phyloP scores from a whole-genome alignment of 92 coral and sea anemone genomes.

The Heteractis magnifica region DNA sequence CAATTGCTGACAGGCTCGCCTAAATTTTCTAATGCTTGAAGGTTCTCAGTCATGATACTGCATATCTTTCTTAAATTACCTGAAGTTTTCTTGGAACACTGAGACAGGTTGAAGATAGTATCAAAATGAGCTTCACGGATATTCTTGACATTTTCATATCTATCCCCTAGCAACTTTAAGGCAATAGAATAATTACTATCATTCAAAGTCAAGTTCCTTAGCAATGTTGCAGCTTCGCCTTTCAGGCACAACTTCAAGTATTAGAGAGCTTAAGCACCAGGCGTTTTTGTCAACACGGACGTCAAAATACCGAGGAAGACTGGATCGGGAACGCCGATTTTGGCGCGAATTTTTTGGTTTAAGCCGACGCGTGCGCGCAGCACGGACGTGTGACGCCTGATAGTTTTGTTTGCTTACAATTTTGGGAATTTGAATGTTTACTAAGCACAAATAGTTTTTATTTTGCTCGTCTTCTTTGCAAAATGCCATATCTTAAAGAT shows the following conservation, averaged over 20 bases:
- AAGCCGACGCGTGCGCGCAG: no score
- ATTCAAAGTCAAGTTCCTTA: constrained; percentile 30
- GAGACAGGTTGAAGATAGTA: not conserved
- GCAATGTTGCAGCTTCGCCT: constrained; percentile 27
- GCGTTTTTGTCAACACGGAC: no score
- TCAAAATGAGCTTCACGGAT: constrained; percentile 4
- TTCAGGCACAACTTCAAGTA: constrained; percentile 33
- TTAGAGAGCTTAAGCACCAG: not conserved
- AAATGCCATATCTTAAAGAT: not conserved
- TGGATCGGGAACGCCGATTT: no score
- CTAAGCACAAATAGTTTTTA: no score
- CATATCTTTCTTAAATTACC: constrained; percentile 9
- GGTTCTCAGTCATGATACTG: constrained; percentile 13
- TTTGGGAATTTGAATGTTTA: no score
- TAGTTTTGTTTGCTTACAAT: no score
- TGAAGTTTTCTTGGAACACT: not conserved
- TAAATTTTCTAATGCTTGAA: not conserved
- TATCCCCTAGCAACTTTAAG: constrained; percentile 10
- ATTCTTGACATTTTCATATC: constrained; percentile 33
- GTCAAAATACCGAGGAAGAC: no score
- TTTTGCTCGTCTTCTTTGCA: not conserved
- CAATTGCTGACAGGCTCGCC: constrained; percentile 17
- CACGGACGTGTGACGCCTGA: no score
- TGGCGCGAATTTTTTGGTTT: no score
- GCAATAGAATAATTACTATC: constrained; percentile 28